Conservation (phyloP, 37 sponge, comb jelly and placozoan genomes). For the Agelas oroides region DNA sequence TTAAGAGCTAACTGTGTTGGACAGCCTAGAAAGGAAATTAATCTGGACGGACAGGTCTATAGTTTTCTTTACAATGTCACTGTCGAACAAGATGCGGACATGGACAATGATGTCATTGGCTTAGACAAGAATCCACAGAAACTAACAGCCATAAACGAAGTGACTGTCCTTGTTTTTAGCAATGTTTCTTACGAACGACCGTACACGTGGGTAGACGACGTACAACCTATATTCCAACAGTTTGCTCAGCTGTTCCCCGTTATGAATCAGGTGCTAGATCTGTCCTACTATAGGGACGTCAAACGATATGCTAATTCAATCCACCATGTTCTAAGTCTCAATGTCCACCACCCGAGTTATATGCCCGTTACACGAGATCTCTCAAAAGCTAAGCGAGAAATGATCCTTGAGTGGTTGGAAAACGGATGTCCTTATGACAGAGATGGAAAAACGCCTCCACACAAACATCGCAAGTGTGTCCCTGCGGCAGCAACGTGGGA, state of each 20-base stretch:
- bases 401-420: conserved; percentile 44
- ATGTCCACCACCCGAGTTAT: conserved; percentile 54
- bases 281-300: conserved; percentile 50
- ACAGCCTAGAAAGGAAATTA: background rate
- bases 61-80: conserved; percentile 15
- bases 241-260: conserved; percentile 41
- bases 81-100: background rate
- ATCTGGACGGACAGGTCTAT: conserved; percentile 37
- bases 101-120: background rate
- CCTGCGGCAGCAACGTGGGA: no score
- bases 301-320: conserved; percentile 41
- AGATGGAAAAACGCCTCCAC: no score
- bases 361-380: conserved; percentile 77
- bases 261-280: conserved; percentile 47
- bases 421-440: no score
- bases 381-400: conserved; percentile 6
- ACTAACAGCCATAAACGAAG: no score
- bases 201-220: conserved; percentile 20
- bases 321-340: background rate
- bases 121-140: background rate
- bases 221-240: conserved; percentile 53
- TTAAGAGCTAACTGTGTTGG: background rate
- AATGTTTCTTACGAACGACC: background rate
- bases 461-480: no score
- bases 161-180: background rate